Evolutionary conservation across 2,888 invertebrate species (phyloP).

Genomic region (Leistus spinibarbis): DNA sequence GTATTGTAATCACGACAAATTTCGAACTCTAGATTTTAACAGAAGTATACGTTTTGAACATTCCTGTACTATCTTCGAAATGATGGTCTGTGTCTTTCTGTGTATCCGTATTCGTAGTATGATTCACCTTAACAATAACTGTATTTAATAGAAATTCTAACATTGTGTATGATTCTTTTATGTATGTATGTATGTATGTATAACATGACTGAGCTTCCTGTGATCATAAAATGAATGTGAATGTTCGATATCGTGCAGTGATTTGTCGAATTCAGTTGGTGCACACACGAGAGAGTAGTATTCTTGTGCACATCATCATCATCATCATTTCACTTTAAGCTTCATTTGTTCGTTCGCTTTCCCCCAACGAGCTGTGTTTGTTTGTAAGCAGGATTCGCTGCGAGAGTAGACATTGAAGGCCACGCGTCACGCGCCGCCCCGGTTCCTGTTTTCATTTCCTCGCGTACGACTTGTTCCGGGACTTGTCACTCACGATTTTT

Average conservation of each 20-base stretch:
- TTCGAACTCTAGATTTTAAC: too few relatives aligned
- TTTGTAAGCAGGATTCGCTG: too few relatives aligned
- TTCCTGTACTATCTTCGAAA: too few relatives aligned
- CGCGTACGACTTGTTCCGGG: slow-evolving; percentile 54
- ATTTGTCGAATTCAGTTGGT: neutral
- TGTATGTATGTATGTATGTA: slow-evolving; percentile 44
- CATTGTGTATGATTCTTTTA: too few relatives aligned
- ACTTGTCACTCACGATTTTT: slow-evolving; percentile 59
- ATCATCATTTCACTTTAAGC: slow-evolving; percentile 58
- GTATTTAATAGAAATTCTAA: too few relatives aligned
- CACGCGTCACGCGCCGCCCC: slow-evolving; percentile 44
- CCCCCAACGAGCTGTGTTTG: slow-evolving; percentile 15
- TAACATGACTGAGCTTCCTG: slow-evolving; percentile 41
- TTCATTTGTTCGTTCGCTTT: slow-evolving; percentile 56
- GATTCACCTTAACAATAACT: too few relatives aligned
- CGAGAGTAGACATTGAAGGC: neutral
- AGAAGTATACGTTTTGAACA: too few relatives aligned
- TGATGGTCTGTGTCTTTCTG: too few relatives aligned
- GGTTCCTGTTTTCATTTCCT: slow-evolving; percentile 58
- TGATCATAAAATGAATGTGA: slow-evolving; percentile 38
- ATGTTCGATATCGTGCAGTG: neutral
- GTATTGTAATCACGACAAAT: too few relatives aligned
- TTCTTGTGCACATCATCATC: slow-evolving; percentile 50
- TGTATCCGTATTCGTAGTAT: too few relatives aligned
- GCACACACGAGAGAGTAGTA: neutral